Percentiles rank a stretch among this genome's conserved stretches.
These are phyloP conservation scores for Monoplex corrugatus DNA, from an alignment of 2,888 invertebrate genomes.

Conservation along the genomic window DNA sequence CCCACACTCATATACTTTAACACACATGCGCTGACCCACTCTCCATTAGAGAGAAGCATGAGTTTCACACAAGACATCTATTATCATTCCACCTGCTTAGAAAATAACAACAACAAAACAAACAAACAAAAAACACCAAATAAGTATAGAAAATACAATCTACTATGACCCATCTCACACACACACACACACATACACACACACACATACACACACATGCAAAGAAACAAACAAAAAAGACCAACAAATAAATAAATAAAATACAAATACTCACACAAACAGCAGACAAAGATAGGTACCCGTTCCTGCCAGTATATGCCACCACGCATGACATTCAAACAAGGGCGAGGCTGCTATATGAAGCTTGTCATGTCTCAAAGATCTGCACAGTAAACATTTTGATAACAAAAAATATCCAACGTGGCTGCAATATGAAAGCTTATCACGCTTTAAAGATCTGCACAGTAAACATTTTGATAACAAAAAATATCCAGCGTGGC, in stretches of 20 bases:
- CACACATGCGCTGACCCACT: background rate
- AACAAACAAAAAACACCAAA: background rate
- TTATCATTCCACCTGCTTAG: background rate
- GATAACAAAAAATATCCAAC: too few species aligned
- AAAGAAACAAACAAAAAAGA: background rate
- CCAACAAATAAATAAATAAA: too few species aligned
- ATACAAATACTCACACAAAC: constrained; percentile 78
- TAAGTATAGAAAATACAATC: too few species aligned
- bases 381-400: constrained; percentile 45
- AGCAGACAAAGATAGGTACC: constrained; percentile 81
- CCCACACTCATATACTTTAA: background rate
- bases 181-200: background rate
- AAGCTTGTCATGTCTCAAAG: constrained; percentile 41
- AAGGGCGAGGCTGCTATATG: constrained; percentile 61
- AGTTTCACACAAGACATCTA: too few species aligned
- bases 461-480: constrained; percentile 5
- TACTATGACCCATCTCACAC: background rate
- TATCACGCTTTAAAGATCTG: constrained; percentile 50
- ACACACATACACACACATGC: background rate
- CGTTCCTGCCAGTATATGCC: constrained; percentile 82
- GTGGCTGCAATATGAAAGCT: constrained; percentile 39
- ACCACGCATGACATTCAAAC: constrained; percentile 83
- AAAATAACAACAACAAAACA: background rate
- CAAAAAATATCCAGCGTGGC: too few species aligned
- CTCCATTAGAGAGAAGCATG: too few species aligned